phyloP scores from a whole-genome alignment of 2,113 vertebrate species.

The Archilochus colubris region DNA sequence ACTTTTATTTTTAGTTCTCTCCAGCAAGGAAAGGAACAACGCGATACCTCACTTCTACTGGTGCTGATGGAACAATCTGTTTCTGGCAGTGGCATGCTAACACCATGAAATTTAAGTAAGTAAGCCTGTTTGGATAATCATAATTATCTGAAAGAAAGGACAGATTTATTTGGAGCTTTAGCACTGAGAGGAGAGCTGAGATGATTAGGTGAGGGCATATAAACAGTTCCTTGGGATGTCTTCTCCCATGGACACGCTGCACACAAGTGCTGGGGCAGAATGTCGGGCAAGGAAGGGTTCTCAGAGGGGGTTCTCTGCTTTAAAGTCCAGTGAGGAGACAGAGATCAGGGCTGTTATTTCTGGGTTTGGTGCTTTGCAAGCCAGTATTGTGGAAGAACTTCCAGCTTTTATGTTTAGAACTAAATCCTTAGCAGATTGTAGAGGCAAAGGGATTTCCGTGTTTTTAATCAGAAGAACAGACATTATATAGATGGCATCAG shows the following conservation, averaged over 20 bases:
- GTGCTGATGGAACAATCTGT: slow-evolving; percentile 97
- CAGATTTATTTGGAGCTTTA: not conserved
- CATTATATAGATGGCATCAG: not conserved
- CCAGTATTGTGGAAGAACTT: not conserved
- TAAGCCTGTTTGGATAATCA: slow-evolving; percentile 72
- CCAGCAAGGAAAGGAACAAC: slow-evolving; percentile 88
- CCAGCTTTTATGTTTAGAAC: not conserved
- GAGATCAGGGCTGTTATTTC: not conserved
- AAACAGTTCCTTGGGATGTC: not conserved
- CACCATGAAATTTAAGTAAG: slow-evolving; percentile 94
- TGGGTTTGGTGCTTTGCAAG: not conserved
- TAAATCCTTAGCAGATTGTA: not conserved
- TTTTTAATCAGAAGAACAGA: not conserved
- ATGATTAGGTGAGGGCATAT: not conserved
- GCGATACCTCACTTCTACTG: slow-evolving; percentile 94
- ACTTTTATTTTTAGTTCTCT: slow-evolving; percentile 86
- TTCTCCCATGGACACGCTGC: not conserved
- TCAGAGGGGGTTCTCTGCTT: fast-evolving
- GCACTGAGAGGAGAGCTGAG: not conserved
- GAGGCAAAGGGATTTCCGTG: not conserved
- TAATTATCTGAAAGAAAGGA: not conserved
- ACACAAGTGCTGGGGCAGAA: not conserved
- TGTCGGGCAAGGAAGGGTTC: not conserved
- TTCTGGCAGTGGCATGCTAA: slow-evolving; percentile 97
- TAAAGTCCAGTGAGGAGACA: not conserved